A percentile compares a stretch with the other conserved stretches of the same genome.
These are phyloP conservation scores for Pharmacophagus antenor DNA, from an alignment of 2,888 invertebrate genomes.

Conservation along the genomic window DNA sequence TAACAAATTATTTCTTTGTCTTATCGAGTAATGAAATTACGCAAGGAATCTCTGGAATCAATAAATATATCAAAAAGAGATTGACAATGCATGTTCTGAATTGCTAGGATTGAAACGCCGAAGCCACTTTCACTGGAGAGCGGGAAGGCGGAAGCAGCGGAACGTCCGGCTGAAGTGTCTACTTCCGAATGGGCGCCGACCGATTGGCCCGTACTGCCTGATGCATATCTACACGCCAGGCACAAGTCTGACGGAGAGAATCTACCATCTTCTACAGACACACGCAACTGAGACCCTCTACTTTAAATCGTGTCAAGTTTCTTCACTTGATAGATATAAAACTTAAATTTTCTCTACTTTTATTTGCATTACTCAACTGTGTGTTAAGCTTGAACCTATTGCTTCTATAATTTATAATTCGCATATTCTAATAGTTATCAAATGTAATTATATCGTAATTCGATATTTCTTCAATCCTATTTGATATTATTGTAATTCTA, in stretches of 20 bases:
- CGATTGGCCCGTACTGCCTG: conserved; percentile 50
- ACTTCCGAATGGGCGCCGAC: conserved; percentile 65
- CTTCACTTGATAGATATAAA: too few relatives aligned
- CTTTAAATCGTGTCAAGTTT: neutral
- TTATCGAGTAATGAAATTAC: too few relatives aligned
- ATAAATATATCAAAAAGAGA: too few relatives aligned
- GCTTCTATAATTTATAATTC: neutral
- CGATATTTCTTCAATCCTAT: neutral
- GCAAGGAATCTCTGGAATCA: too few relatives aligned
- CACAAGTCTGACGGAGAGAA: conserved; percentile 76
- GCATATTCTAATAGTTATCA: neutral
- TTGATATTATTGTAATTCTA: neutral
- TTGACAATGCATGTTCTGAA: neutral
- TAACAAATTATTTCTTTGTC: too few relatives aligned
- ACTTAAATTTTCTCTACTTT: neutral
- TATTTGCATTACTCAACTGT: neutral
- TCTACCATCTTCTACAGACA: conserved; percentile 72
- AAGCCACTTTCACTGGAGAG: conserved; percentile 71
- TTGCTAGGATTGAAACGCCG: conserved; percentile 71
- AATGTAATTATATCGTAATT: neutral
- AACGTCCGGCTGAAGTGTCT: conserved; percentile 72
- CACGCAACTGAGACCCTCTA: conserved; percentile 65
- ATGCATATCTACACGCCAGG: conserved; percentile 68
- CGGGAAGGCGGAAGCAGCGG: conserved; percentile 51
- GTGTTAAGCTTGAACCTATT: conserved; percentile 2